Evolutionary conservation across 1,140 invertebrate genomes (phyloP), one percentile per base, ranked within the genome.

Genomic region (Eulimnadia texana): DNA sequence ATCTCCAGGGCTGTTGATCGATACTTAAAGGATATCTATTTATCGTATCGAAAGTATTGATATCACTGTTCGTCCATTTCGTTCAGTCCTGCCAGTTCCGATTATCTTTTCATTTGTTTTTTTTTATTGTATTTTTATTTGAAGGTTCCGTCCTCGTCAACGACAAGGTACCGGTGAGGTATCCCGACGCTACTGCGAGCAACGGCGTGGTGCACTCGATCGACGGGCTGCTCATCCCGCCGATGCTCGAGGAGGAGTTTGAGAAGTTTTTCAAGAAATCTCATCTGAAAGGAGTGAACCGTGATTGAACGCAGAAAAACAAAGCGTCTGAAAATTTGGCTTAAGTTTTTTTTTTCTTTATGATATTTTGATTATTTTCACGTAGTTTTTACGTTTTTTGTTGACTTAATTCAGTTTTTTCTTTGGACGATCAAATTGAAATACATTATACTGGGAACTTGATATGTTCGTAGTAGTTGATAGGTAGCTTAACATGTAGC

Each of bases 141-240:
- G 6, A 42, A 42, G 60, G 60, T 11, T 50, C 11, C 33, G 58
- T 63, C 22, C 50, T 29, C 11, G 59, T 63, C 50, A 59, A 51
- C 23, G 61, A 47, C 16, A 64, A 63, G 28, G 42, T 55, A 23
- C 50, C 2, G 0, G 61, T 64, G 16, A 63, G 33, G 13, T 25
- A 25, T 13, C 28, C 53, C 20, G 64, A 64, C 50, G 53, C 53
- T 11, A 50, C 50, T 23, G 64, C 54, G 10, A 55, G 61, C 27
- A 64, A 64, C 53, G 64, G 64, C 1, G 64, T 58, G 1, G 52
- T 64, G 20, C 64, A 64, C 19, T 47, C 33, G n/a, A 52, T 64
- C 29, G 64, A 64, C 52, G 42, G 22, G 28, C 47, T 63, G 19
- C 58, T 63, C 9, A 60, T 63, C 20, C 62, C 62, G 11, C 62